phyloP scores from a whole-genome alignment of 1,140 invertebrate species.

The Sycobia sp. region DNA sequence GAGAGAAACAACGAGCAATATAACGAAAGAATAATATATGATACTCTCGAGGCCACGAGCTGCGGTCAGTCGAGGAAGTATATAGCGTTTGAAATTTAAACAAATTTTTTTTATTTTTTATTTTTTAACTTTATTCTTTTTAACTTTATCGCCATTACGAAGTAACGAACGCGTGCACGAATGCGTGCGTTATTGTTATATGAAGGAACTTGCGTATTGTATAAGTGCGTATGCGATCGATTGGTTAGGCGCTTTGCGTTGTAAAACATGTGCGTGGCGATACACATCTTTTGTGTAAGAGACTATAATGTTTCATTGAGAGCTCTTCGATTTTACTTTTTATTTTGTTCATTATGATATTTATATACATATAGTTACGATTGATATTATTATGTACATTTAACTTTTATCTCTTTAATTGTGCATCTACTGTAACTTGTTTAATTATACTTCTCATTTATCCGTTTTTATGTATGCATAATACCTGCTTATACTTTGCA shows the following conservation, averaged over 20 bases:
- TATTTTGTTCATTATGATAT: constrained; percentile 20
- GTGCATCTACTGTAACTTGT: constrained; percentile 19
- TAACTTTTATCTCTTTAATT: constrained; percentile 18
- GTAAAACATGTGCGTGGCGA: no score
- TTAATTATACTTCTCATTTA: constrained; percentile 31
- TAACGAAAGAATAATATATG: no score
- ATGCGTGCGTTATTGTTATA: not conserved
- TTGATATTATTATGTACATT: constrained; percentile 32
- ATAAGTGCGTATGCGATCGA: no score
- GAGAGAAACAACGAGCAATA: not conserved
- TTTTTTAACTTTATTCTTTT: not conserved
- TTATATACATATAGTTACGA: constrained; percentile 22
- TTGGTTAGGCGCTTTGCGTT: no score
- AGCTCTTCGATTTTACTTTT: constrained; percentile 15
- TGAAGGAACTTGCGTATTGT: no score
- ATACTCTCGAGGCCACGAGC: not conserved
- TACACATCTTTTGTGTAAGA: no score
- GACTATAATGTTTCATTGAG: not conserved
- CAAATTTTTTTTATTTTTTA: constrained; percentile 8
- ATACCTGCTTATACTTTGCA: constrained; percentile 26
- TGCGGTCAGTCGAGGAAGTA: constrained; percentile 2
- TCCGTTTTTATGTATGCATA: constrained; percentile 22
- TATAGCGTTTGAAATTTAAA: not conserved
- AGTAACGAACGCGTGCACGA: constrained; percentile 2
- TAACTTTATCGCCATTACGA: not conserved